These are phyloP conservation scores for Cepphus grylle DNA, from an alignment of 2,113 vertebrate species.

Conservation along the genomic window DNA sequence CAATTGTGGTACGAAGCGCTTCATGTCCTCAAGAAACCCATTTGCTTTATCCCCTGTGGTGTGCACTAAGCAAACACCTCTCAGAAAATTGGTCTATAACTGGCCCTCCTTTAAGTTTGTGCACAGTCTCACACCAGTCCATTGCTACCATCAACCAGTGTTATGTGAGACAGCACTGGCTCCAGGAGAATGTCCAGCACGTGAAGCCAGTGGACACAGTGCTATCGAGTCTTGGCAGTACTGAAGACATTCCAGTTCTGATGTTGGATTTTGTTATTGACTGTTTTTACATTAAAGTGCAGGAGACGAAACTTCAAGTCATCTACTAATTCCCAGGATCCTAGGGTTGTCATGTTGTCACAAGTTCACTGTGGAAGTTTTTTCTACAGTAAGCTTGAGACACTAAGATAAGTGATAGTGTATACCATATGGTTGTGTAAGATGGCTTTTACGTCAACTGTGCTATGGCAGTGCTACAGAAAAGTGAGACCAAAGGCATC, in stretches of 20 bases:
- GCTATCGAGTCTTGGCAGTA: not conserved
- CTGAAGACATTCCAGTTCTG: not conserved
- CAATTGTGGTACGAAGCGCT: not conserved
- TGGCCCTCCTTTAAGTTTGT: not conserved
- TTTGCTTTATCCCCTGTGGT: not conserved
- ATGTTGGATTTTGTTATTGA: not conserved
- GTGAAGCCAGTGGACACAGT: not conserved
- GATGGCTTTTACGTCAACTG: not conserved
- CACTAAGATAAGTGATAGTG: not conserved
- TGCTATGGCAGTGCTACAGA: not conserved
- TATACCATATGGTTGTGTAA: not conserved
- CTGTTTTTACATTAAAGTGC: not conserved
- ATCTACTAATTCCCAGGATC: not conserved
- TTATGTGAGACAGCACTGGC: not conserved
- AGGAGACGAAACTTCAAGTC: not conserved
- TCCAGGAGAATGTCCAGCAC: not conserved
- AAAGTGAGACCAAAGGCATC: not conserved
- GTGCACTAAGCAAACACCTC: not conserved
- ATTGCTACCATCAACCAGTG: accelerated
- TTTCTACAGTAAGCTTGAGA: not conserved
- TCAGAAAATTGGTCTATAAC: not conserved
- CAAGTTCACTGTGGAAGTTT: not conserved
- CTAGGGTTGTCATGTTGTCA: not conserved
- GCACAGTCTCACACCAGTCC: no score
- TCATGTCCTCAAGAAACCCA: not conserved